These are phyloP conservation scores for Mycalesis mineus DNA, from an alignment of 2,888 invertebrate species.

Conservation along the genomic window DNA sequence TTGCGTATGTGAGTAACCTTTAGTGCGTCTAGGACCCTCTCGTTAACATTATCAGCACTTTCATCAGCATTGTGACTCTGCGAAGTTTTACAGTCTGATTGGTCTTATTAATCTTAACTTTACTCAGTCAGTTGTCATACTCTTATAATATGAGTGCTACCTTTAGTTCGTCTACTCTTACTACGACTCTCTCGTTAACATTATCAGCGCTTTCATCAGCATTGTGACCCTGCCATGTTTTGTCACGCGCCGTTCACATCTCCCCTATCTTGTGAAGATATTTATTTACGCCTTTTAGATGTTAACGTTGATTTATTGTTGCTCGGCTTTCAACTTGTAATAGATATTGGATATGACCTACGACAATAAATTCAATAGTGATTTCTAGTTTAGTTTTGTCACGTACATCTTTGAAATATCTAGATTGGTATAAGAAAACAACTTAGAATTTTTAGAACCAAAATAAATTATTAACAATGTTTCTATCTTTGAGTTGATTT, in stretches of 20 bases:
- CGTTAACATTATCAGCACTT: too few relatives aligned
- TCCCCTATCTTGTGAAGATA: slow-evolving; percentile 19
- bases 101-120: not conserved
- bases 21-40: too few relatives aligned
- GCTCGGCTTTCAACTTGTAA: slow-evolving; percentile 16
- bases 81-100: not conserved
- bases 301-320: slow-evolving; percentile 27
- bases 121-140: slow-evolving; percentile 1
- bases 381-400: not conserved
- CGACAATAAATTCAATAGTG: not conserved
- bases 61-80: too few relatives aligned
- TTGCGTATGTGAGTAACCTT: too few relatives aligned
- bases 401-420: not conserved
- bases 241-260: slow-evolving; percentile 21
- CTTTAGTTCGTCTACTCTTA: slow-evolving; percentile 1
- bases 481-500: too few relatives aligned
- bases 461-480: too few relatives aligned
- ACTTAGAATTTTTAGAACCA: too few relatives aligned
- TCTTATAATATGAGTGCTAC: not conserved
- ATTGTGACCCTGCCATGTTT: slow-evolving; percentile 15
- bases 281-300: slow-evolving; percentile 16
- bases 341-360: slow-evolving; percentile 1
- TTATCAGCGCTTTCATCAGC: slow-evolving; percentile 25
- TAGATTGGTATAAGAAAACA: not conserved
- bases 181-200: slow-evolving; percentile 19